Evolutionary conservation across 2,888 invertebrate genomes (phyloP).

Genomic region (Chrysodeixis includens): DNA sequence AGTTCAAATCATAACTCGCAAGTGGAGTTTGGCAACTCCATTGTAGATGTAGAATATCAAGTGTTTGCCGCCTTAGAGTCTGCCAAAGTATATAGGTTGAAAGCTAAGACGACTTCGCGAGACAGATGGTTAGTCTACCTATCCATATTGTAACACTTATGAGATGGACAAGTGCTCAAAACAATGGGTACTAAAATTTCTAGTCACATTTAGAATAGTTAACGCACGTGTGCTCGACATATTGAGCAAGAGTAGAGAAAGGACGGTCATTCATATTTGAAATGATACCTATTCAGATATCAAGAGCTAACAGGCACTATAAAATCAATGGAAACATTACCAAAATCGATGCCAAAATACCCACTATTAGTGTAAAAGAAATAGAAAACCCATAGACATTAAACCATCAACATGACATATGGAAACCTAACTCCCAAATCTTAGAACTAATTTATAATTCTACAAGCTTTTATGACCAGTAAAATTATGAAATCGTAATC

Average conservation of each 20-base stretch:
- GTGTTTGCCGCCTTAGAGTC: background rate
- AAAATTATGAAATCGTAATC: background rate
- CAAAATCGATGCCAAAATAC: no score
- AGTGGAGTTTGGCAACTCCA: background rate
- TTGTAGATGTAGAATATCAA: background rate
- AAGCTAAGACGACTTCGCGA: background rate
- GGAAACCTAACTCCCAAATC: background rate
- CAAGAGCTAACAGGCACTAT: no score
- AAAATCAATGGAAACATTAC: no score
- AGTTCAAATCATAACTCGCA: background rate
- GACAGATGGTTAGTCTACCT: background rate
- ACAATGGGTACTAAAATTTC: no score
- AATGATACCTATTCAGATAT: no score
- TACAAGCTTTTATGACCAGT: background rate
- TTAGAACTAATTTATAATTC: background rate
- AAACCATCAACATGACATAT: background rate
- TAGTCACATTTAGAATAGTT: no score
- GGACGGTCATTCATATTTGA: no score
- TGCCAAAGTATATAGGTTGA: background rate
- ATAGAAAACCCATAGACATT: background rate
- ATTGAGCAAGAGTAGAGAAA: no score
- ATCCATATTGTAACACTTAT: background rate
- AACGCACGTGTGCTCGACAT: no score
- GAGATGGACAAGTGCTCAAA: background rate
- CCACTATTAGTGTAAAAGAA: background rate